Conservation (phyloP, 2,113 vertebrate genomes). For the Actenoides hombroni region DNA sequence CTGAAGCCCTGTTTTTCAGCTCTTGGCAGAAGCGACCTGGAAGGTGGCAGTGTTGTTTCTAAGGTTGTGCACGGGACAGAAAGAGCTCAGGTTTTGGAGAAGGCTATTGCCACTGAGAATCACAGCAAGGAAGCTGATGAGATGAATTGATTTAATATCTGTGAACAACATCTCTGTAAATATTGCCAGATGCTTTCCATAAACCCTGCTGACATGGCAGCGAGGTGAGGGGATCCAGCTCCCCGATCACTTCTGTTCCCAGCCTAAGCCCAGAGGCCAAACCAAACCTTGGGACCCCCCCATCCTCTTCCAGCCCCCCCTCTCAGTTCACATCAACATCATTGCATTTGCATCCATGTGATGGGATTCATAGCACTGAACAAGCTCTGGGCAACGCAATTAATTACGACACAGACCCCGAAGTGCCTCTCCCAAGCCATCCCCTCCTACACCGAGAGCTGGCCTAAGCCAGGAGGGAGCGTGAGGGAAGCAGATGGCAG, state of each 20-base stretch:
- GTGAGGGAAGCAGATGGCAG: slow-evolving; percentile 72
- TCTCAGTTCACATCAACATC: neutral
- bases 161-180: neutral
- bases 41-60: neutral
- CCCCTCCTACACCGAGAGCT: slow-evolving; percentile 49
- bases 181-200: neutral
- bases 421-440: slow-evolving; percentile 52
- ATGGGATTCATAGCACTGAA: slow-evolving; percentile 22
- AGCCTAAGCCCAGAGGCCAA: neutral
- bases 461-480: slow-evolving; percentile 34
- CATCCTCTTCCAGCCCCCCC: neutral
- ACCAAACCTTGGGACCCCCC: neutral
- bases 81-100: neutral
- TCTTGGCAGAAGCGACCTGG: neutral
- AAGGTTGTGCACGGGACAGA: neutral
- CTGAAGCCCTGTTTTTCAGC: neutral
- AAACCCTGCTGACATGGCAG: neutral
- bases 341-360: neutral
- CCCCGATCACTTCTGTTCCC: neutral
- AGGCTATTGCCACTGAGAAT: neutral
- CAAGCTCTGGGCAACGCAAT: neutral
- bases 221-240: neutral
- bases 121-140: neutral
- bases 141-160: neutral
- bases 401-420: slow-evolving; percentile 44